Conservation (phyloP, 2,113 vertebrate species). For the Spermophilus dauricus region DNA sequence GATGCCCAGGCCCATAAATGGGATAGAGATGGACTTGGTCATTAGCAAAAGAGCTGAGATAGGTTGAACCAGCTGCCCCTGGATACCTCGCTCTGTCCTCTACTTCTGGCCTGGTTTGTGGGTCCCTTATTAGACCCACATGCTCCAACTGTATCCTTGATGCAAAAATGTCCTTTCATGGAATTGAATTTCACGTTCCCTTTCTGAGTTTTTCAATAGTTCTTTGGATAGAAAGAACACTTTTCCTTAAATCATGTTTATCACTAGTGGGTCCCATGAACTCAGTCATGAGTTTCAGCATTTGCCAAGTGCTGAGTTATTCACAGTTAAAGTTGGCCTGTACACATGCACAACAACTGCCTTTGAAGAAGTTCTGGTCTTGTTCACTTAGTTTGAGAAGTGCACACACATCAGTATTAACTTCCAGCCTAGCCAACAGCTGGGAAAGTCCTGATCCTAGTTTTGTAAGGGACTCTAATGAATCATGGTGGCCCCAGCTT, state of each 20-base stretch:
- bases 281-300: conserved; percentile 23
- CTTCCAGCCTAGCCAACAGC: not conserved
- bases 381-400: not conserved
- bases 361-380: not conserved
- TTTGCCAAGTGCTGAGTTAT: conserved; percentile 20
- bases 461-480: not conserved
- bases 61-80: not conserved
- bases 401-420: not conserved
- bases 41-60: not conserved
- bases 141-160: not conserved
- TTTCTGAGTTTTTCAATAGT: not conserved
- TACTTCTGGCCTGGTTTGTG: not conserved
- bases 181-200: not conserved
- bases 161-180: not conserved
- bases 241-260: not conserved
- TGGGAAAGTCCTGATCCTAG: not conserved
- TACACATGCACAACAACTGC: not conserved
- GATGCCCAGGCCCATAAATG: fast-evolving
- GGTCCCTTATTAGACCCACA: too few relatives aligned
- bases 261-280: not conserved
- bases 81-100: too few relatives aligned
- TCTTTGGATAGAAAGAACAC: not conserved
- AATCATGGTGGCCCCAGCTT: not conserved
- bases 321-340: conserved; percentile 32
- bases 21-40: not conserved